Conservation (phyloP, 2,797 vertebrate genomes). For the Microcaecilia unicolor region DNA sequence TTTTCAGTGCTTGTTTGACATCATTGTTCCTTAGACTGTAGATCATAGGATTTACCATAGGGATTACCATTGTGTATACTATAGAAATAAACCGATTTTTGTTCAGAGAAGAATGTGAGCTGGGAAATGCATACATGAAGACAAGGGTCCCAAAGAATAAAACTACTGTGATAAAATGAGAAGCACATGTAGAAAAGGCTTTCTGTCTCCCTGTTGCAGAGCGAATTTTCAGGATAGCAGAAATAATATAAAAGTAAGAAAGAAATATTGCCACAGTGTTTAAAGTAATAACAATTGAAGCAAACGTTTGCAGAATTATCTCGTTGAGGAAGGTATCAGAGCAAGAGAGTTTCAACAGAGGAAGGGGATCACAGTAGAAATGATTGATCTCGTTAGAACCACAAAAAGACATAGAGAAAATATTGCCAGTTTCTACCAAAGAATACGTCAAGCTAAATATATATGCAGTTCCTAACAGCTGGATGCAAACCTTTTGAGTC, state of each 20-base stretch:
- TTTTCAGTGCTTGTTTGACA: constrained; percentile 32
- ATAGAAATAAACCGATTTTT: constrained; percentile 35
- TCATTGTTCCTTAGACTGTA: constrained; percentile 41
- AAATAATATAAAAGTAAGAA: constrained; percentile 37
- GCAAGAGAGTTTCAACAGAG: constrained; percentile 34
- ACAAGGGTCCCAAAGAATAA: constrained; percentile 41
- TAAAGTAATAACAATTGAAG: constrained; percentile 9
- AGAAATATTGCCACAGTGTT: constrained; percentile 12
- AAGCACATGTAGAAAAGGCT: constrained; percentile 42
- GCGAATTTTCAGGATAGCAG: constrained; percentile 21
- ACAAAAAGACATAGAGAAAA: constrained; percentile 45
- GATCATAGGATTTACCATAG: constrained; percentile 46
- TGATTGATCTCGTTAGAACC: constrained; percentile 24
- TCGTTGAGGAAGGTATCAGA: constrained; percentile 28
- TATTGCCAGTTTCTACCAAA: too few relatives aligned
- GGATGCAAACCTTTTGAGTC: background rate
- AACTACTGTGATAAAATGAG: constrained; percentile 34
- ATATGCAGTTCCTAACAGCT: background rate
- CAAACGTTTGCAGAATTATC: constrained; percentile 17
- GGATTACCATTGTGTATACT: constrained; percentile 34
- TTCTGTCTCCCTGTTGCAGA: constrained; percentile 29
- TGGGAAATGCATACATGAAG: constrained; percentile 42
- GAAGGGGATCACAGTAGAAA: constrained; percentile 47
- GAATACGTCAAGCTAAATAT: too few relatives aligned
- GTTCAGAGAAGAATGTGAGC: constrained; percentile 19